Conservation (phyloP, 92 coral and sea anemone species). For the Pocillopora grandis region DNA sequence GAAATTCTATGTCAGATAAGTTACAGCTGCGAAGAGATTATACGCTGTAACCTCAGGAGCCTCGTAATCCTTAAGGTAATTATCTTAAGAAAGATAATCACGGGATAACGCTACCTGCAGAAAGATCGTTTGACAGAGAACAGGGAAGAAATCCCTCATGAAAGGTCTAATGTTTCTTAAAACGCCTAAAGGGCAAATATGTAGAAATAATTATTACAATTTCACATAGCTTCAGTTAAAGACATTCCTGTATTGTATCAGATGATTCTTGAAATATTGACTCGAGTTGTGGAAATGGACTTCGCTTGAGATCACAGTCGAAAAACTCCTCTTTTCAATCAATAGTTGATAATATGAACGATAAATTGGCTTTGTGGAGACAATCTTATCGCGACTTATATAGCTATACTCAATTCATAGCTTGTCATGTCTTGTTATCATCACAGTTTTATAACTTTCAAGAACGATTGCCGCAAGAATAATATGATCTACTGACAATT, state of each 20-base stretch:
- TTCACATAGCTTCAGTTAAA: no score
- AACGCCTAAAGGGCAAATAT: neutral
- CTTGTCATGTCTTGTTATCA: conserved; percentile 6
- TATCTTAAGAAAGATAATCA: neutral
- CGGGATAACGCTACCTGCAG: conserved; percentile 2
- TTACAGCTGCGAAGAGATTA: neutral
- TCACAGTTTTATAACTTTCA: neutral
- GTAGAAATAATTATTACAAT: no score
- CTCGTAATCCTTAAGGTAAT: neutral
- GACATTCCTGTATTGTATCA: no score
- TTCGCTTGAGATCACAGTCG: no score
- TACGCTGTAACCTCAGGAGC: neutral
- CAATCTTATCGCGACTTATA: neutral
- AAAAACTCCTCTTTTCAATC: no score
- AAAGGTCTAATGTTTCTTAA: neutral
- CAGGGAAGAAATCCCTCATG: neutral
- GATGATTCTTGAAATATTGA: no score
- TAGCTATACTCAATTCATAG: neutral
- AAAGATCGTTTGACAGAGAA: conserved; percentile 1
- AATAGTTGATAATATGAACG: no score
- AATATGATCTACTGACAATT: neutral
- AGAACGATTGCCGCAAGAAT: neutral
- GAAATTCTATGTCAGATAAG: no score
- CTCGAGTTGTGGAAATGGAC: no score
- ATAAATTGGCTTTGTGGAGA: neutral